Evolutionary conservation across 2,113 vertebrate genomes (phyloP), one percentile per base, ranked within the genome.

Genomic region (Callipepla squamata): DNA sequence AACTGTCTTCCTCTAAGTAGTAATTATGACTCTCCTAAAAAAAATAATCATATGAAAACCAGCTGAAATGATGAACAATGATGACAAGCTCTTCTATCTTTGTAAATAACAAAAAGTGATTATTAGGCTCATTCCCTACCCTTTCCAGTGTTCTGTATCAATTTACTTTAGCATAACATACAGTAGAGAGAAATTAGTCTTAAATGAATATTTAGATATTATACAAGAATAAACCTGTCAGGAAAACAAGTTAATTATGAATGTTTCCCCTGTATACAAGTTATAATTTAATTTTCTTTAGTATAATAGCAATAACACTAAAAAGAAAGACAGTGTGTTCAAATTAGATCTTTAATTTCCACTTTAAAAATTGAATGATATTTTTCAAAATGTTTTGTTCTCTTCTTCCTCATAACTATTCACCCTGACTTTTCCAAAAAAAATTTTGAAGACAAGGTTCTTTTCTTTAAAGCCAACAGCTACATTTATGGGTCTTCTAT

Each of bases 261-360:
- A 89, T 95, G 74, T 74, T 48, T 89, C 57, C 70, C 51, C 44
- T 48, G 63, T 73, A 94, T 80, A 67, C 68, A 74, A 57, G 85
- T 94, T 92, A 67, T 93, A 97, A 95, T 95, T 96, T 89, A 84
- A 40, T 21, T 80, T 36, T 0, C 13, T 85, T 90, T 48, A 88
- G 11, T 73, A 22, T 84, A 80, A 93, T 65, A 90, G 65, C 45
- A 92, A 62, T 91, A 91, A 76, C 45, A 87, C 80, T 62, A 94
- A 67, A 63, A 95, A 85, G 80, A 83, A 68, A 85, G 80, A 74
- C 58, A 40, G 23, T 61, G 59, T 80, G 23, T 79, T 94, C 1
- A 4, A 96, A 93, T 95, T 96, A 89, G 63, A 70, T 73, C 87
- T 96, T 90, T 92, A 80, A 90, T 91, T 95, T 93, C 75, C 85